Evolutionary conservation across 2,888 invertebrate species (phyloP).

Genomic region (Xiphydria camelus): DNA sequence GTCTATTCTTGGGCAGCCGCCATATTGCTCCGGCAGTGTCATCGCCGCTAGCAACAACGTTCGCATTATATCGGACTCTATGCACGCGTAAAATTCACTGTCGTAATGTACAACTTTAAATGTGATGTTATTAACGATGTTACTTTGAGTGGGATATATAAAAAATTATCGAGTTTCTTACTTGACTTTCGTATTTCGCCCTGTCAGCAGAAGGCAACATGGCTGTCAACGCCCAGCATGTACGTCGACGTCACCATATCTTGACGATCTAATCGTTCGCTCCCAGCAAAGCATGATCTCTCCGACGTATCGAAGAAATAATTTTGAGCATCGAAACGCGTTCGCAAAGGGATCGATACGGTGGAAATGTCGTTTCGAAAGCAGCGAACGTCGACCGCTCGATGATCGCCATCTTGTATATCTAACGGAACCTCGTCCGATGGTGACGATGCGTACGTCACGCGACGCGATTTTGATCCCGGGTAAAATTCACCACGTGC

Average conservation of each 20-base stretch:
- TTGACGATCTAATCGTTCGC: too few species aligned
- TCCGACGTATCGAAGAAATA: too few species aligned
- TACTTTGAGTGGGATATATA: too few species aligned
- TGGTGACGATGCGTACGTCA: conserved; percentile 31
- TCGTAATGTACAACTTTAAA: too few species aligned
- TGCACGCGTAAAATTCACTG: conserved; percentile 23
- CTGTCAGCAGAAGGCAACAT: not conserved
- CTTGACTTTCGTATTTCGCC: not conserved
- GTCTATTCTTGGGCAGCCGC: not conserved
- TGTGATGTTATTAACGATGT: too few species aligned
- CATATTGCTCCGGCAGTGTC: not conserved
- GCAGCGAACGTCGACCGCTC: conserved; percentile 24
- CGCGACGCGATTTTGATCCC: conserved; percentile 14
- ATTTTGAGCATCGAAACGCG: too few species aligned
- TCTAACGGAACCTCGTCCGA: conserved; percentile 37
- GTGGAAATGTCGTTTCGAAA: too few species aligned
- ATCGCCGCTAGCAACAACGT: not conserved
- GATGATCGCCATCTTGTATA: conserved; percentile 36
- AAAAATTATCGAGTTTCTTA: not conserved
- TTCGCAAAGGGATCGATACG: too few species aligned
- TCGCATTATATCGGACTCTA: not conserved
- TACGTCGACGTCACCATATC: not conserved
- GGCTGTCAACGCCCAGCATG: not conserved
- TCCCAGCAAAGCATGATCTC: too few species aligned
- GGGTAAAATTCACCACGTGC: conserved; percentile 22